Evolutionary conservation across 2,797 vertebrate species (phyloP), one percentile per base, ranked within the genome.

Genomic region (Remorina albescens): DNA sequence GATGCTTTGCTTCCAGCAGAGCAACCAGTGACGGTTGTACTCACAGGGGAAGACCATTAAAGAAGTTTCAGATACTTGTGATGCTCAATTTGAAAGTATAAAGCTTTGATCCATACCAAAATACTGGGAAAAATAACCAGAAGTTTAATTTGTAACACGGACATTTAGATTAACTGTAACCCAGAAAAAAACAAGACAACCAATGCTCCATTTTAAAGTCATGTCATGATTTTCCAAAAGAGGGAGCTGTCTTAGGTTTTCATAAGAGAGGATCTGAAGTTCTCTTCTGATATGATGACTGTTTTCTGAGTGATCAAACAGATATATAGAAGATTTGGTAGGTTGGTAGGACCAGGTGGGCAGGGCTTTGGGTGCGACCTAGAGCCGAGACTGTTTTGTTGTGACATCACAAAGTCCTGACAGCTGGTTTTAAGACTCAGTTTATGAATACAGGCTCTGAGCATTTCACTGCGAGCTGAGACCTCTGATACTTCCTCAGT

Each of bases 1-100:
- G 37, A 64, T 18, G 19, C 72, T 57, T 34, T 5, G 72, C 76
- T 81, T 25, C 47, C 70, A 78, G 57, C 44, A 0, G 18, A 39
- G 66, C 65, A 64, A 53, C 69, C 62, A 46, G n/a, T 66, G 74
- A 62, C 81, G 50, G 81, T 73, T 13, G 0, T 61, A 51, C 59
- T 70, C 72, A 51, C 50, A 19, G 41, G 69, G 78, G 57, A 66
- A 23, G 65, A 32, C 60, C 66, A 68, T 69, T 41, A 82, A 89
- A 79, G 74, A 56, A 54, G 68, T 60, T 53, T 69, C 58, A 58
- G 53, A 61, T 28, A 23, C 46, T 61, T 60, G 59, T 50, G 69
- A 81, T 65, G 47, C 64, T 57, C 6, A 15, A 25, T 62, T 67
- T 28, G 11, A 66, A 62, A 74, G 25, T 25, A 1, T 13, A 57